Conservation (phyloP, 2,797 vertebrate genomes). For the Hypotaenidia philippensis region DNA sequence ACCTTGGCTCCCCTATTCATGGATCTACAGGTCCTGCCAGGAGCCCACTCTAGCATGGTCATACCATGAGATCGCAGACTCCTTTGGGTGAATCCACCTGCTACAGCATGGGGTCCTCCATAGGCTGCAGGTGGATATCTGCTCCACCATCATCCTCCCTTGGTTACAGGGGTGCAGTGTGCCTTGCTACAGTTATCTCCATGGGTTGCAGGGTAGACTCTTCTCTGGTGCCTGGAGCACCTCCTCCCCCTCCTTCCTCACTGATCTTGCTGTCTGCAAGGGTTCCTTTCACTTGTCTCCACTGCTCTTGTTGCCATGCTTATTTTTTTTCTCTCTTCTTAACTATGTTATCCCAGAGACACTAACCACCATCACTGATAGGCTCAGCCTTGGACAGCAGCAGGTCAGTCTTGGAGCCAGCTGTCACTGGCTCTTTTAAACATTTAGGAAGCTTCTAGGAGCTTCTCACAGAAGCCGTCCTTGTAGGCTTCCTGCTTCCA, state of each 20-base stretch:
- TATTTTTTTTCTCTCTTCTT: background rate
- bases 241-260: no score
- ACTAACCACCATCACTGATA: no score
- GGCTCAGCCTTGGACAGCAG: background rate
- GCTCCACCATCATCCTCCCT: no score
- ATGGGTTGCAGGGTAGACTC: background rate
- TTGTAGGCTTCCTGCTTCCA: no score
- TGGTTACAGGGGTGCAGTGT: background rate
- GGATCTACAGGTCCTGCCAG: background rate
- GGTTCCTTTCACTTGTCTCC: background rate
- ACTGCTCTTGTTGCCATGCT: background rate
- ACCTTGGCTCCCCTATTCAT: background rate
- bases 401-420: rapidly evolving
- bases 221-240: background rate
- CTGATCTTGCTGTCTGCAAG: background rate
- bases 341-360: background rate
- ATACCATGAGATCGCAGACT: background rate
- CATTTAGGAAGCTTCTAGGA: background rate
- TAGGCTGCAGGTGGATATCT: no score
- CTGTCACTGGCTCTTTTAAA: background rate
- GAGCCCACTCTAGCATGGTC: background rate
- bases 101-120: background rate
- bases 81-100: background rate
- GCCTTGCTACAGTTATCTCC: no score
- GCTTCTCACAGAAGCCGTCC: background rate